A percentile compares a stretch with the other conserved stretches of the same genome.
phyloP scores from a whole-genome alignment of 2,888 invertebrate genomes.

The Scelioninae gen. 1 region DNA sequence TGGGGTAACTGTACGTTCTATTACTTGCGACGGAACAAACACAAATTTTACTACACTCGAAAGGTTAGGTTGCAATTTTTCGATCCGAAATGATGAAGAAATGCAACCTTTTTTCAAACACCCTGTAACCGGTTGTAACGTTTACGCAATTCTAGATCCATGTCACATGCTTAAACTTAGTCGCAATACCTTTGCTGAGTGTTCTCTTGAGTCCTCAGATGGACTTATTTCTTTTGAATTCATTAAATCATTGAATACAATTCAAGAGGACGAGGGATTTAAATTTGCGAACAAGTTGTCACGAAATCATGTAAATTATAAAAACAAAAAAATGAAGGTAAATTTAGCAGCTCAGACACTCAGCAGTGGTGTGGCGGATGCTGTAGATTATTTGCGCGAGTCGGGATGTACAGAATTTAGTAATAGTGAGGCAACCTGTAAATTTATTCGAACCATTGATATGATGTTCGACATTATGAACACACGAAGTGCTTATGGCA shows the following conservation, averaged over 20 bases:
- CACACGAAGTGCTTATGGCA: constrained; percentile 67
- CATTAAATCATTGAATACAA: constrained; percentile 10
- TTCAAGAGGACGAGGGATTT: constrained; percentile 44
- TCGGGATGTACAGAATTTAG: constrained; percentile 52
- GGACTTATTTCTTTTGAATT: constrained; percentile 40
- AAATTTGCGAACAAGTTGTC: constrained; percentile 57
- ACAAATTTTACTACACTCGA: constrained; percentile 39
- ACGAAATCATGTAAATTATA: constrained; percentile 47
- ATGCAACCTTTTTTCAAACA: constrained; percentile 24
- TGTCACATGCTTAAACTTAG: constrained; percentile 51
- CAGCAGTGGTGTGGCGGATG: constrained; percentile 73
- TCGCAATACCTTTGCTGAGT: constrained; percentile 34
- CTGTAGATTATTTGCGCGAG: constrained; percentile 56
- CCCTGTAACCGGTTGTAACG: constrained; percentile 20
- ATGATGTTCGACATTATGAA: constrained; percentile 72
- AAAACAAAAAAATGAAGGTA: constrained; percentile 68
- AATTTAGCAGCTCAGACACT: constrained; percentile 69
- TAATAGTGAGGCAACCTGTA: constrained; percentile 65
- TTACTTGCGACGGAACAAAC: constrained; percentile 36
- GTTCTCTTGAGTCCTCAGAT: constrained; percentile 4
- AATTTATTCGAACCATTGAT: constrained; percentile 69
- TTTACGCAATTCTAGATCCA: constrained; percentile 42
- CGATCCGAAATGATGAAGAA: background rate
- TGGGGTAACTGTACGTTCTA: constrained; percentile 33
- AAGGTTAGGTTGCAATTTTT: constrained; percentile 23